Conservation (phyloP, 2,888 invertebrate species). For the Tuta absoluta region DNA sequence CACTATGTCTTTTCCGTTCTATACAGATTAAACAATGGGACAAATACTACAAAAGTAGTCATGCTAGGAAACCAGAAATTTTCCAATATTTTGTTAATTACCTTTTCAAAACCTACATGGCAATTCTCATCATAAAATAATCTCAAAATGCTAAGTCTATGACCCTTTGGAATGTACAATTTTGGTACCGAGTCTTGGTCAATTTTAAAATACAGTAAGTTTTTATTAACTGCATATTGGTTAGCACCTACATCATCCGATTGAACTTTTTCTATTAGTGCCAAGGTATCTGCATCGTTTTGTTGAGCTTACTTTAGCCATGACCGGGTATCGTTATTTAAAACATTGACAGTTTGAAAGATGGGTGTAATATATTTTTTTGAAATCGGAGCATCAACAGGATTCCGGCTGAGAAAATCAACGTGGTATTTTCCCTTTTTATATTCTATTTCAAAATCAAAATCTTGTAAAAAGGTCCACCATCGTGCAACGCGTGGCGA, state of each 20-base stretch:
- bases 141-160: slow-evolving; percentile 12
- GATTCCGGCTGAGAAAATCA: slow-evolving; percentile 12
- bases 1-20: slow-evolving; percentile 10
- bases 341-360: no score
- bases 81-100: not conserved
- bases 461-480: not conserved
- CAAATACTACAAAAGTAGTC: slow-evolving; percentile 5
- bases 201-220: slow-evolving; percentile 1
- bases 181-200: slow-evolving; percentile 18
- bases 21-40: slow-evolving; percentile 16
- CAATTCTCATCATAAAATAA: slow-evolving; percentile 16
- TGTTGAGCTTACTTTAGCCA: no score
- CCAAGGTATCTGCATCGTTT: no score
- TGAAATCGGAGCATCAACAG: not conserved
- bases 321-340: no score
- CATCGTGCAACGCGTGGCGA: not conserved
- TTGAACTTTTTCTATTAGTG: no score
- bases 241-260: no score
- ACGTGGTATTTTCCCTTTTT: slow-evolving; percentile 3
- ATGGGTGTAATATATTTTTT: no score
- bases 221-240: not conserved
- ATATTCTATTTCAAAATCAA: slow-evolving; percentile 14
- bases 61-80: slow-evolving; percentile 17
- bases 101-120: not conserved
- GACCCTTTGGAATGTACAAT: slow-evolving; percentile 14